Base-by-base conservation (phyloP, 2,888 invertebrate genomes). In the Amphiduros pacificus region DNA sequence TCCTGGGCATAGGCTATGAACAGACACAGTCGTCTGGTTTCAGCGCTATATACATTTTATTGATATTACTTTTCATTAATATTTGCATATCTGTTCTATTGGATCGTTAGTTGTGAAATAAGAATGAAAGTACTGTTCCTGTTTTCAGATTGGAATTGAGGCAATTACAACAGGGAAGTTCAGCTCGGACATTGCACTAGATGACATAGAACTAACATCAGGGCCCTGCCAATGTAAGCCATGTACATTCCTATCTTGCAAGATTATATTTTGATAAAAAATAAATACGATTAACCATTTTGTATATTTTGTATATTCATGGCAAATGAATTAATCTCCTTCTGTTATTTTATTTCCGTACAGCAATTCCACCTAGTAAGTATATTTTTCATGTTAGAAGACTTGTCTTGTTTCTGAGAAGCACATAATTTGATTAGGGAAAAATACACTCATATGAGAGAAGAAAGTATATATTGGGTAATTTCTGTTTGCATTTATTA, bases 181-280 rank as follows among this genome's bases (percentile, higher is more conserved):
- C 53, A 67, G 69, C 24, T 68, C 70, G 32, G 79, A 78, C 62
- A 77, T 79, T 27, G 77, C 78, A 1, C 61, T 80, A 40, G 80
- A 80, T 63, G 76, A 78, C 58, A 71, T 79, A 24, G 36, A 29
- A 6, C 28, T 65, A 17, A 44, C 31, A 14, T 20, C 24, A 17
- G 63, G 61, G 59, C 61, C 57, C 3, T 79, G 77, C 60, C 67
- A 67, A 59, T 40, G 66, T 68, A 20, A 49, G 55, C 63, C 9
- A 26, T 22, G 17, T 22, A 44, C 36, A 11, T 51, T 17, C 9
- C 17, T 11, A 36, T 36, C 17, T 11, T 36, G 36, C 17, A 36
- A 36, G 9, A 48, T 17, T 48, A 48, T 48, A 17, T 48, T 44
- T 44, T 44, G 9, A 20, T 44, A 44, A 36, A 36, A 36, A 44